These are phyloP conservation scores for Pangasius mekongensis DNA, from an alignment of 2,797 vertebrate genomes.

Conservation along the genomic window DNA sequence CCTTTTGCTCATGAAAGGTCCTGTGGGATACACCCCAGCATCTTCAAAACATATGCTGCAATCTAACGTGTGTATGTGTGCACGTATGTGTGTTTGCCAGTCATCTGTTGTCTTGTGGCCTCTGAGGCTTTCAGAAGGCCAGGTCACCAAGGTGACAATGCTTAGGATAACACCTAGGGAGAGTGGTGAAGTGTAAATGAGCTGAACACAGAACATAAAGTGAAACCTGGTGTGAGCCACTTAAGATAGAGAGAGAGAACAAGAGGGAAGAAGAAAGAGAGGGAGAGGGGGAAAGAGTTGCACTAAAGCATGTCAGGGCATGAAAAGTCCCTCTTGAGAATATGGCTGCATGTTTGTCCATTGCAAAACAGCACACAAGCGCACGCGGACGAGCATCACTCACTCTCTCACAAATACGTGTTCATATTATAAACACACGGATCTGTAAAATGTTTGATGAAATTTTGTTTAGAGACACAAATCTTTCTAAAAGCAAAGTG, in stretches of 20 bases:
- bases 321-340: constrained; percentile 56
- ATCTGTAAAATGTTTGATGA: neutral
- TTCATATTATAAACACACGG: neutral
- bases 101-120: constrained; percentile 42
- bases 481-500: neutral
- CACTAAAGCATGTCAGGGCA: constrained; percentile 57
- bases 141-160: constrained; percentile 54
- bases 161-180: constrained; percentile 43
- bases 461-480: neutral
- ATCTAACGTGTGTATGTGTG: neutral
- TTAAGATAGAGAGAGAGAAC: constrained; percentile 35
- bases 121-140: constrained; percentile 38
- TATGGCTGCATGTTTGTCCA: constrained; percentile 43
- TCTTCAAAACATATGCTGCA: constrained; percentile 45
- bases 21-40: constrained; percentile 22
- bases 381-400: constrained; percentile 10
- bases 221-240: constrained; percentile 42
- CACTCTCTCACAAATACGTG: neutral
- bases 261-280: constrained; percentile 26
- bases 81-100: constrained; percentile 22
- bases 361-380: constrained; percentile 33
- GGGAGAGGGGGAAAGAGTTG: constrained; percentile 20
- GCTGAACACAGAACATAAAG: constrained; percentile 49
- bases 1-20: neutral
- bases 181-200: constrained; percentile 52